These are phyloP conservation scores for Monopis laevigella DNA, from an alignment of 2,888 invertebrate genomes.

Conservation along the genomic window DNA sequence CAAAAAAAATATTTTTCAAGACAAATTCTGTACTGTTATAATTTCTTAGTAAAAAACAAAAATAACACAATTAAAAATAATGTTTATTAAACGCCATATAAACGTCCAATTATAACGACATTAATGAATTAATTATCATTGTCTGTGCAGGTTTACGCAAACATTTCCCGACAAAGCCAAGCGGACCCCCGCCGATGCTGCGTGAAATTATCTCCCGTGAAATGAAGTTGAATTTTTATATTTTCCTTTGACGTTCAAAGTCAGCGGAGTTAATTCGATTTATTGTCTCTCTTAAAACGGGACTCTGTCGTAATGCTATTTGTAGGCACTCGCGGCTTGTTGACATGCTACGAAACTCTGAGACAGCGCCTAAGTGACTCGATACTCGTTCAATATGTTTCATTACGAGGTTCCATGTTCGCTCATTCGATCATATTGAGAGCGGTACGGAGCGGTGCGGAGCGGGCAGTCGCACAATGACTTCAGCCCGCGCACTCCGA, in stretches of 20 bases:
- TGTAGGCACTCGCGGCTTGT: constrained; percentile 57
- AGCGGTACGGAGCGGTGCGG: constrained; percentile 40
- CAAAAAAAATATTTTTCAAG: too few relatives aligned
- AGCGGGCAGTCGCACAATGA: constrained; percentile 33
- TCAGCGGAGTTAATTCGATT: constrained; percentile 58
- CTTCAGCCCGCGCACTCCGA: constrained; percentile 36
- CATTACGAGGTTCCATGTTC: constrained; percentile 52
- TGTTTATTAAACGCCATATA: constrained; percentile 37
- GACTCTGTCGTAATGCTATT: constrained; percentile 55
- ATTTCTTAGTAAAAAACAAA: background rate
- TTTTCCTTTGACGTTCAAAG: constrained; percentile 55
- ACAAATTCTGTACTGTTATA: too few relatives aligned
- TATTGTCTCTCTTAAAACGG: constrained; percentile 61
- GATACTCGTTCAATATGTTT: constrained; percentile 67
- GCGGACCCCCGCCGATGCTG: constrained; percentile 40
- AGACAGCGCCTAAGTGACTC: constrained; percentile 59
- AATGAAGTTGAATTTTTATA: constrained; percentile 48
- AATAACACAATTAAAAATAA: constrained; percentile 29
- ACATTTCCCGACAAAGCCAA: constrained; percentile 42
- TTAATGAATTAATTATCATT: constrained; percentile 53
- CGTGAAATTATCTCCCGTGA: constrained; percentile 52
- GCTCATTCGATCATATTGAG: constrained; percentile 62
- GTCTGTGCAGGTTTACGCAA: constrained; percentile 41
- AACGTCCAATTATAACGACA: constrained; percentile 47
- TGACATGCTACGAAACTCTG: constrained; percentile 46